Conservation (phyloP, 1,140 invertebrate genomes). For the Palaemon carinicauda region DNA sequence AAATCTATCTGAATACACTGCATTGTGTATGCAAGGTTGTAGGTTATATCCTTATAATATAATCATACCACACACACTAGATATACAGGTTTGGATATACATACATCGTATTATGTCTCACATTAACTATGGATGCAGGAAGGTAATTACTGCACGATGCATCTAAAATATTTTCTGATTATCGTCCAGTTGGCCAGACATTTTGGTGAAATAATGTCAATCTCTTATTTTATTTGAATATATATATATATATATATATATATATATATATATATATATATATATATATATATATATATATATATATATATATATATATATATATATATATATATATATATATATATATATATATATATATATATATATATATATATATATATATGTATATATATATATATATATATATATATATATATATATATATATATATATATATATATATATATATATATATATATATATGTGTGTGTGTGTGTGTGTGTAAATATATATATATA, state of each 20-base stretch:
- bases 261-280: no score
- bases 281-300: no score
- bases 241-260: no score
- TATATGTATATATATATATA: not conserved
- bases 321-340: not conserved
- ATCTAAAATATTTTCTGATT: no score
- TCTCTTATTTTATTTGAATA: no score
- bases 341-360: not conserved
- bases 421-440: not conserved
- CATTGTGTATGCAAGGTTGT: not conserved
- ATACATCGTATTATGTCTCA: not conserved
- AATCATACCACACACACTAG: no score
- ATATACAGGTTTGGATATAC: no score
- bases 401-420: conserved; percentile 15
- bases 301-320: no score
- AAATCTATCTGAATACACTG: no score
- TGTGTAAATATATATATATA: conserved; percentile 10
- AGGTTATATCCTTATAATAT: no score
- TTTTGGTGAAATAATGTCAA: no score
- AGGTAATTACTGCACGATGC: not conserved
- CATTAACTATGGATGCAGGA: not conserved
- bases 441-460: not conserved
- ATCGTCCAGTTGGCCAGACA: no score
- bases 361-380: conserved; percentile 20
- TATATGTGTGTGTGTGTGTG: not conserved